Conservation (phyloP, 2,888 invertebrate genomes). For the Buathra laborator region DNA sequence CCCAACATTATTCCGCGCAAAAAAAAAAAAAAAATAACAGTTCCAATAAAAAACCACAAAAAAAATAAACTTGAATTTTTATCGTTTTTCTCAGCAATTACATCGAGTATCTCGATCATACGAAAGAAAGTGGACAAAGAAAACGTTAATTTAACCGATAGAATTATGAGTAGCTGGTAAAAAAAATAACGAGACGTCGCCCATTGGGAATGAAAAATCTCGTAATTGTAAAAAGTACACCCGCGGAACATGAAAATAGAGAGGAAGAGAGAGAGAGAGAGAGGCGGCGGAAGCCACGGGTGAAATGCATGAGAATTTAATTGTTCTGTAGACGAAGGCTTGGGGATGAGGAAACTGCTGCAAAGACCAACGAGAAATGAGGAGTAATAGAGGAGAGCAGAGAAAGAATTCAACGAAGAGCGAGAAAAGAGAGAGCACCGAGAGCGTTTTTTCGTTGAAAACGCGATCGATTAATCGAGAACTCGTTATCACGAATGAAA, state of each 20-base stretch:
- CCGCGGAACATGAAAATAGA: conserved; percentile 5
- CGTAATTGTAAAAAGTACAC: conserved; percentile 31
- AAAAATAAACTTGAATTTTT: not conserved
- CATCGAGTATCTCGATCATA: not conserved
- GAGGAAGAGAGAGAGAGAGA: not conserved
- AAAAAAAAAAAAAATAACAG: not conserved
- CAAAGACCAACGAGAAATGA: conserved; percentile 10
- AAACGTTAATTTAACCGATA: not conserved
- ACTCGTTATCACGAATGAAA: conserved; percentile 37
- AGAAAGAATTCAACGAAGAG: not conserved
- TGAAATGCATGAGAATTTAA: conserved; percentile 44
- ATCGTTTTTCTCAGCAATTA: not conserved
- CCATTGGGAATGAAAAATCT: conserved; percentile 39
- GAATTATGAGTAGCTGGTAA: not conserved
- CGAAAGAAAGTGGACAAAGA: not conserved
- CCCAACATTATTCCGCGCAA: not conserved
- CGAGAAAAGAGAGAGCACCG: not conserved
- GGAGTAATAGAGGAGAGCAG: not conserved
- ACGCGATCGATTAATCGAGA: conserved; percentile 34
- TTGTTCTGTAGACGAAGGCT: conserved; percentile 10
- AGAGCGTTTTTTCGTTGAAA: conserved; percentile 7
- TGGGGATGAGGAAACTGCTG: conserved; percentile 15
- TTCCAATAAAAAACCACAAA: not conserved
- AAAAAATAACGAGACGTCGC: not conserved
- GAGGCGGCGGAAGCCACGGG: not conserved